phyloP scores from a whole-genome alignment of 1,140 invertebrate genomes.

The Artemia franciscana region DNA sequence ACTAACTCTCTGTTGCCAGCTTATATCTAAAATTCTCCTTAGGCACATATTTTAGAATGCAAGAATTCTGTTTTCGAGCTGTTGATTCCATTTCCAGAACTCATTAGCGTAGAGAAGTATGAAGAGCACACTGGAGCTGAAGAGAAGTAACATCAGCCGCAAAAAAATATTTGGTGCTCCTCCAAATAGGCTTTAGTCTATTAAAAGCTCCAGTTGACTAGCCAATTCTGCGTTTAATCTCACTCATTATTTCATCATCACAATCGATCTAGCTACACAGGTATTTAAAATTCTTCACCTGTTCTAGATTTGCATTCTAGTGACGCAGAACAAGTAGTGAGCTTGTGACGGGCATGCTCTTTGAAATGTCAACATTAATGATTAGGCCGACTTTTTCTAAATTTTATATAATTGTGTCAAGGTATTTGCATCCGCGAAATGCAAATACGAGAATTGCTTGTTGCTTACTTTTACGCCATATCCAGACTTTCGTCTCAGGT shows the following conservation, averaged over 20 bases:
- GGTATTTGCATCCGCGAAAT: no score
- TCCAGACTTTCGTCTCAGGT: no score
- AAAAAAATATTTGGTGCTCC: background rate
- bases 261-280: background rate
- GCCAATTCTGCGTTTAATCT: background rate
- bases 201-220: background rate
- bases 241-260: background rate
- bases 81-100: no score
- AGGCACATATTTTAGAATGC: no score
- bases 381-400: no score
- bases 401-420: no score
- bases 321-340: background rate
- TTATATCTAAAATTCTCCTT: no score
- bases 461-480: no score
- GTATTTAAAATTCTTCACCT: background rate
- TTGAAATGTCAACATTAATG: background rate
- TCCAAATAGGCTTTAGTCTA: background rate
- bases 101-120: background rate
- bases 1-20: no score
- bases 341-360: background rate
- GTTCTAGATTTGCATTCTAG: background rate
- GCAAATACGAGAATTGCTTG: no score
- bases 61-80: no score
- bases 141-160: background rate
- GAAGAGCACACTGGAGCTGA: background rate